Base-by-base conservation (phyloP, 2,888 invertebrate genomes). In the Ecliptopera silaceata region DNA sequence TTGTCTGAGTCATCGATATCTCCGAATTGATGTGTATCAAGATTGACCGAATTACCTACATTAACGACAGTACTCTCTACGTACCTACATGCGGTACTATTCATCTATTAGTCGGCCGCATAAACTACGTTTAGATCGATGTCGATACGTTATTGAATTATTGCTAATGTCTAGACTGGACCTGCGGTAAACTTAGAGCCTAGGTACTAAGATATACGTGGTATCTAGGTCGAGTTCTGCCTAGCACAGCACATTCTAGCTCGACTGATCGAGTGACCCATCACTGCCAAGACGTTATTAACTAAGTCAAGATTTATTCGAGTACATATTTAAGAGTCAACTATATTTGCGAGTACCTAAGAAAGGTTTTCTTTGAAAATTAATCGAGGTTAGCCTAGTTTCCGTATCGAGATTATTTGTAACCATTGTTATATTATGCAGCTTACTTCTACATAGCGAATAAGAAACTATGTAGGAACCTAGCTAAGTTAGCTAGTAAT, bases 211-310 rank as follows among this genome's bases (percentile, higher is more conserved):
- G 12, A 29, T 13, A 18, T 26, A 32, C 31, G 29, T 20, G 36
- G 43, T 22, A 65, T 57, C 50, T 61, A 53, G 62, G 60, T 59
- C 64, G 49, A 36, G 54, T 48, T 58, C 50, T 58, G 57, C 47
- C 47, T 17, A 64, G 58, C 64, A 61, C 64, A 64, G 68, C 68
- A 67, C 50, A 64, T 64, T 59, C 60, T 60, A 64, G 61, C 62
- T 59, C 59, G 63, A 51, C 58, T 75, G 69, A 73, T 72, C 68
- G 71, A 76, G 72, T 74, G 74, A 74, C 73, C 74, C 66, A 70
- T 67, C 69, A 60, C 68, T 69, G 64, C 67, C 66, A 59, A 69
- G 66, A 64, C 61, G 66, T 70, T 70, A 71, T 71, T 72, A 69
- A 66, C 66, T 57, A 67, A 69, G 64, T 68, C 70, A 68, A 72